Conservation (phyloP, 2,797 vertebrate species). For the Megalops cyprinoides region DNA sequence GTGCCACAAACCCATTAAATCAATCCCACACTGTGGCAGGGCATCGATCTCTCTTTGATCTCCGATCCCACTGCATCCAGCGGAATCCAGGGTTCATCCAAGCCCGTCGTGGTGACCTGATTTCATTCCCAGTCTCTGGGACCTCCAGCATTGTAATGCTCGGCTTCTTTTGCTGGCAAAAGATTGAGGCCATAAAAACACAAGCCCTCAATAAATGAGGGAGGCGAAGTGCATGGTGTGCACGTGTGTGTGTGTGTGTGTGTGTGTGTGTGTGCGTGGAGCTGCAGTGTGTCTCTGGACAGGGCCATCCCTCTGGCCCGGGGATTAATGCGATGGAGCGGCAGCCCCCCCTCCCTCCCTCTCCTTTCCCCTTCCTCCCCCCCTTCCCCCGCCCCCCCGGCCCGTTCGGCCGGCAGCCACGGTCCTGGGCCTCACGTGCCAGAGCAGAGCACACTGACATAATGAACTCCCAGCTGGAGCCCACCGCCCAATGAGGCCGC, state of each 20-base stretch:
- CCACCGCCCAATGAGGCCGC: constrained; percentile 50
- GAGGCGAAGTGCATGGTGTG: not conserved
- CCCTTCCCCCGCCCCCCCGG: constrained; percentile 13
- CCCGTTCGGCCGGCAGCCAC: constrained; percentile 45
- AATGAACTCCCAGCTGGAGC: constrained; percentile 65
- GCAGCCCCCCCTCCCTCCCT: constrained; percentile 19
- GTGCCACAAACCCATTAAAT: constrained; percentile 31
- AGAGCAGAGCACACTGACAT: constrained; percentile 53
- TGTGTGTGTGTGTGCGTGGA: not conserved
- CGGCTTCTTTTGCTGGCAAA: not conserved
- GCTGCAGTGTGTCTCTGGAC: not conserved
- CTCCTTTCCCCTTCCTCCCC: constrained; percentile 26
- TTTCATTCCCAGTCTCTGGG: not conserved
- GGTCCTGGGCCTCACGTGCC: constrained; percentile 58
- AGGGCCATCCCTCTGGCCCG: not conserved
- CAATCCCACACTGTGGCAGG: constrained; percentile 24
- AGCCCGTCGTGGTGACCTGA: constrained; percentile 26
- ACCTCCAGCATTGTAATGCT: not conserved
- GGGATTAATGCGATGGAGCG: constrained; percentile 24
- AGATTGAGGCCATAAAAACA: not conserved
- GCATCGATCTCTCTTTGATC: constrained; percentile 39
- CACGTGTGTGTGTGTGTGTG: not conserved
- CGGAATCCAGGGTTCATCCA: constrained; percentile 13
- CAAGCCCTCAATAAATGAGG: not conserved
- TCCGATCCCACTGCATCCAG: constrained; percentile 5